Conservation (phyloP, 1,140 invertebrate genomes). For the Idris sp. region DNA sequence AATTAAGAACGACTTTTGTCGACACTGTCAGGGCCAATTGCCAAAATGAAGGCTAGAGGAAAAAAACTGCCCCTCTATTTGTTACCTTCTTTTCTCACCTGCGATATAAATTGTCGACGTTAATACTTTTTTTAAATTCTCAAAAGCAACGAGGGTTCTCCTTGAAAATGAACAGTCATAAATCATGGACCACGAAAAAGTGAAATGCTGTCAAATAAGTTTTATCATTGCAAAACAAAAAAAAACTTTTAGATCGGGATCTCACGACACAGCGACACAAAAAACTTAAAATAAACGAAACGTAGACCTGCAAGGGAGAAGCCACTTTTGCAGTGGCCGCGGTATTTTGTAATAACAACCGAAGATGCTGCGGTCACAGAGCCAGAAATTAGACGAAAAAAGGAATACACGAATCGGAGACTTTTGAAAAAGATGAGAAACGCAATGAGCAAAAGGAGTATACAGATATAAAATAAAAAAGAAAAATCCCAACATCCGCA, state of each 20-base stretch:
- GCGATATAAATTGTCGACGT: constrained; percentile 22
- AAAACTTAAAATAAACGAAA: no score
- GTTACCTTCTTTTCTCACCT: constrained; percentile 15
- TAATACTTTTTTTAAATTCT: constrained; percentile 11
- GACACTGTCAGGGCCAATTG: background rate
- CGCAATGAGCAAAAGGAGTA: background rate
- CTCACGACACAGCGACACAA: no score
- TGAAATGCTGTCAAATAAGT: constrained; percentile 5
- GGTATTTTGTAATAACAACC: constrained; percentile 21
- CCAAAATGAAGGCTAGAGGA: constrained; percentile 5
- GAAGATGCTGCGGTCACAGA: constrained; percentile 20
- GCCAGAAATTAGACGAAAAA: constrained; percentile 35
- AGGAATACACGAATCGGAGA: constrained; percentile 34
- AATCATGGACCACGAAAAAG: constrained; percentile 22
- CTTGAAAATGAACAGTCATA: constrained; percentile 35
- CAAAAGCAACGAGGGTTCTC: constrained; percentile 12
- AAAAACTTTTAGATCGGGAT: constrained; percentile 6
- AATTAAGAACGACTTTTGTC: constrained; percentile 19
- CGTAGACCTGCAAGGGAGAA: constrained; percentile 5
- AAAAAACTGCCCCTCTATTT: constrained; percentile 18
- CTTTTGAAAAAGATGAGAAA: constrained; percentile 22
- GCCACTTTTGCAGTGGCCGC: constrained; percentile 37
- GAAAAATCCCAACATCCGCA: constrained; percentile 29
- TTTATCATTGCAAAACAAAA: constrained; percentile 13
- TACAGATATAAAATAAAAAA: no score